Evolutionary conservation across 92 coral and sea anemone species (phyloP).

Genomic region (Zoanthus sociatus): DNA sequence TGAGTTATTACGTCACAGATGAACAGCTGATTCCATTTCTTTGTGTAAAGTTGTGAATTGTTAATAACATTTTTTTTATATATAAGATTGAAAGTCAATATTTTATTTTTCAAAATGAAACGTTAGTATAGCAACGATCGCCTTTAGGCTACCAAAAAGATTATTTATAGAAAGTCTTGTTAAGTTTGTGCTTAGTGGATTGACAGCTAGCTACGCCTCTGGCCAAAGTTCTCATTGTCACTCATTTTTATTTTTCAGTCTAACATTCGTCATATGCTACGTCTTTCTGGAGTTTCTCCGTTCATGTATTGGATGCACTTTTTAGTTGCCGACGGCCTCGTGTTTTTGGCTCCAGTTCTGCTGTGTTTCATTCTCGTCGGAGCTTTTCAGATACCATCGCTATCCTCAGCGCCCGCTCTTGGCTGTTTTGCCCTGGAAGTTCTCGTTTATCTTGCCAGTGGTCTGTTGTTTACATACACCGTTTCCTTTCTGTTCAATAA

Average conservation of each 20-base stretch:
- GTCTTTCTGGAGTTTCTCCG: constrained; percentile 82
- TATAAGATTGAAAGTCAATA: no score
- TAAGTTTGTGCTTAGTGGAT: no score
- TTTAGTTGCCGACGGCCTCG: constrained; percentile 68
- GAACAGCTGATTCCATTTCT: no score
- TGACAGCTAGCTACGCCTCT: no score
- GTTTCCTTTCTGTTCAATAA: constrained; percentile 78
- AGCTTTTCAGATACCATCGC: constrained; percentile 69
- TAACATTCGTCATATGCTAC: constrained; percentile 76
- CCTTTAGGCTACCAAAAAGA: no score
- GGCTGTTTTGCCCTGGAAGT: constrained; percentile 75
- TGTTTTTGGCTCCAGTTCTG: constrained; percentile 70
- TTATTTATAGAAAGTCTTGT: no score
- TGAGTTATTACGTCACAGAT: no score
- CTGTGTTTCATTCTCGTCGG: constrained; percentile 78
- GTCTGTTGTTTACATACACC: constrained; percentile 73
- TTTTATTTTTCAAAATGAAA: no score
- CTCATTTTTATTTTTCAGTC: constrained; percentile 46
- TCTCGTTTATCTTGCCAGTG: constrained; percentile 70
- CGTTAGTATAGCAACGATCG: no score
- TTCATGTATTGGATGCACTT: constrained; percentile 78
- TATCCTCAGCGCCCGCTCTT: constrained; percentile 81
- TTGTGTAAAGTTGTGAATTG: no score
- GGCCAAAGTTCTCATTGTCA: not conserved
- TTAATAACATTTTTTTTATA: no score